Evolutionary conservation across 2,797 vertebrate species (phyloP), one percentile per base, ranked within the genome.

Genomic region (Halcyon smyrnensis): DNA sequence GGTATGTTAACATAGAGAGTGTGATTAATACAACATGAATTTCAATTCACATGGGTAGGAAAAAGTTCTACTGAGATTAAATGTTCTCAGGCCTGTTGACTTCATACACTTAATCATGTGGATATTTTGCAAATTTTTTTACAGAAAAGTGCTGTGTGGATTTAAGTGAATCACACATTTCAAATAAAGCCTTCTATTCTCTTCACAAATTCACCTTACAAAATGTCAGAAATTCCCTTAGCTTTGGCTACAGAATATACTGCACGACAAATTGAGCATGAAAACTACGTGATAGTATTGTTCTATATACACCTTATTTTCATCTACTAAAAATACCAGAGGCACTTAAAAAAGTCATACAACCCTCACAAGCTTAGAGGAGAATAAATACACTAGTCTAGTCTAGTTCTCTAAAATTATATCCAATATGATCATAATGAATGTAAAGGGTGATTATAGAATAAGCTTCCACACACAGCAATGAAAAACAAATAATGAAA

Each of bases 11-110:
- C 70, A 89, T 4, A 84, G 46, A 43, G 51, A 56, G 8, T 25
- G 18, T 57, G 78, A 96, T 90, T 90, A 94, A 84, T 92, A 69
- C 68, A 92, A 89, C 50, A 81, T 27, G 53, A 88, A 87, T 93
- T 82, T 92, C 82, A 84, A 90, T 84, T 92, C 71, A 83, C 27
- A 39, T 9, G n/a, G 30, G 70, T 63, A 62, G 37, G n/a, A 45
- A 64, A 59, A 93, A 79, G n/a, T 87, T 89, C 83, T 73, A 64
- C 86, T 70, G 80, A 93, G 70, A 96, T 88, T 78, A 90, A 96
- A 63, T 59, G 67, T 77, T 89, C 84, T 81, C 39, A 84, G 39
- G 23, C 28, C 59, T 87, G 59, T 73, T 0, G 3, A 79, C 60
- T 89, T 94, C 43, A 70, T 57, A 43, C 13, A 43, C 56, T 93